Conservation (phyloP, 1,140 invertebrate genomes). For the Drosophila lacteicornis region DNA sequence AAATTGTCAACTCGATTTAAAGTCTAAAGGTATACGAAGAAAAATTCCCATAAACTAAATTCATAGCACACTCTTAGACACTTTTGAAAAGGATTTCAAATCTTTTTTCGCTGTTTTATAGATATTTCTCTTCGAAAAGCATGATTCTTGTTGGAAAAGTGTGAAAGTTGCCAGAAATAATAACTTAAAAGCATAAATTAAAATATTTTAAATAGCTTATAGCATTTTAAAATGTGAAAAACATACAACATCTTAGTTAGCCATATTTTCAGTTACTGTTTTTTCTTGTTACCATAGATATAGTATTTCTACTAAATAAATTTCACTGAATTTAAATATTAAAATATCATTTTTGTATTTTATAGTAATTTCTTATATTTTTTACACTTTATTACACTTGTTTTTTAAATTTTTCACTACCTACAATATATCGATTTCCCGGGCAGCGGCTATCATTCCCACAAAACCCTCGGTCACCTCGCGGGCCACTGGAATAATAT, state of each 20-base stretch:
- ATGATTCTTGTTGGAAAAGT: neutral
- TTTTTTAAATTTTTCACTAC: neutral
- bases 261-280: neutral
- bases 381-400: neutral
- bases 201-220: neutral
- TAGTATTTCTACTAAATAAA: too few relatives aligned
- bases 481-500: slow-evolving; percentile 90
- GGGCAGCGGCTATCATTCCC: slow-evolving; percentile 87
- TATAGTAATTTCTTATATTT: neutral
- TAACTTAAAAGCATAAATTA: neutral
- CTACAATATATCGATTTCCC: slow-evolving; percentile 66
- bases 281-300: neutral
- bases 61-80: too few relatives aligned
- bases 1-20: neutral
- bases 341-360: too few relatives aligned
- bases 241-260: neutral
- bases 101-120: neutral
- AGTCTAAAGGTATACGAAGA: too few relatives aligned
- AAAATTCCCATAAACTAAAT: neutral
- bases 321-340: too few relatives aligned
- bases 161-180: neutral
- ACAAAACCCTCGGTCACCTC: slow-evolving; percentile 89
- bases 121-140: neutral
- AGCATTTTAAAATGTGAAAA: neutral
- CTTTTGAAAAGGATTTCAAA: neutral